Conservation (phyloP, 1,140 invertebrate species). For the Gonatopus flavifemur region DNA sequence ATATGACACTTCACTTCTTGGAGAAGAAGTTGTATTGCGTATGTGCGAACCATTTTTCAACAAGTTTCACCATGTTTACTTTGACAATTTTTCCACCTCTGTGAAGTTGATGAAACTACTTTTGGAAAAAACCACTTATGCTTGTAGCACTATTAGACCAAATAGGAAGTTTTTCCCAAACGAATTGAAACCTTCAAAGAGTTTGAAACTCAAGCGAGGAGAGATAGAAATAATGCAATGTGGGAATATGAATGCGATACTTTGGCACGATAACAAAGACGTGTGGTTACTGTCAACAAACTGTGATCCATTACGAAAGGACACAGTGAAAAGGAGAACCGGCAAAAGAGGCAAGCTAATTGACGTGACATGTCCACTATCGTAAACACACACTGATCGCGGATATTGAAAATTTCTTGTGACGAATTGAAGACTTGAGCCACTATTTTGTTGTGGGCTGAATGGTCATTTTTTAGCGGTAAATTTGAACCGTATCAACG, state of each 20-base stretch:
- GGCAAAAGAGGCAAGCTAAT: not conserved
- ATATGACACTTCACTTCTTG: constrained; percentile 6
- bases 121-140: constrained; percentile 8
- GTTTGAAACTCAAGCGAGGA: too few species aligned
- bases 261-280: constrained; percentile 14
- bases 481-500: too few species aligned
- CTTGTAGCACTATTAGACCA: constrained; percentile 6
- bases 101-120: constrained; percentile 9
- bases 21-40: constrained; percentile 13
- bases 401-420: too few species aligned
- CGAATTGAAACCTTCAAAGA: constrained; percentile 7
- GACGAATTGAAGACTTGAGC: too few species aligned
- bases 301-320: constrained; percentile 5
- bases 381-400: too few species aligned
- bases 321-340: not conserved
- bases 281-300: constrained; percentile 12
- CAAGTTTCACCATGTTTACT: constrained; percentile 9
- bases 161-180: constrained; percentile 9
- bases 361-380: not conserved
- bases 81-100: constrained; percentile 13
- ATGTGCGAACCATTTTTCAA: constrained; percentile 3
- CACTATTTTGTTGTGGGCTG: too few species aligned
- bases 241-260: constrained; percentile 2
- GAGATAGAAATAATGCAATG: constrained; percentile 9
- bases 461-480: too few species aligned